phyloP scores from a whole-genome alignment of 1,140 invertebrate genomes.

The Pissodes strobi region DNA sequence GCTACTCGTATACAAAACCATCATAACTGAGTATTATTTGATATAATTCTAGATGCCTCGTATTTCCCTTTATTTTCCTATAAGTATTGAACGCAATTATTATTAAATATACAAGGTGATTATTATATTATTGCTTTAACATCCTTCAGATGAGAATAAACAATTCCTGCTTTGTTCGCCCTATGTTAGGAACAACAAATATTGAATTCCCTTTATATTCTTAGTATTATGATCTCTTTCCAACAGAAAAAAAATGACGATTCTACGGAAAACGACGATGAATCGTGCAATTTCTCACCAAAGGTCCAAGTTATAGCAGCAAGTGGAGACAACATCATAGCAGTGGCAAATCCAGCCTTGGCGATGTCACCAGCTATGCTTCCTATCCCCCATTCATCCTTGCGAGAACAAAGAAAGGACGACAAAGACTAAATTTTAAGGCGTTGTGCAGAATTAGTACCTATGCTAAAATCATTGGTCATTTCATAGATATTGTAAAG shows the following conservation, averaged over 20 bases:
- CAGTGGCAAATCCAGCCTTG: constrained; percentile 83
- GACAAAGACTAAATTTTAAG: constrained; percentile 16
- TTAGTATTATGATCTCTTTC: constrained; percentile 18
- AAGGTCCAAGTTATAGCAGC: constrained; percentile 79
- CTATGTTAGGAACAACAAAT: not conserved
- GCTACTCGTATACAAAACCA: no score
- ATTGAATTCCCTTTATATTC: no score
- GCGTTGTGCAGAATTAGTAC: not conserved
- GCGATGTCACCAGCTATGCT: constrained; percentile 60
- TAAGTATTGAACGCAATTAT: no score
- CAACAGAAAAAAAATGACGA: constrained; percentile 55
- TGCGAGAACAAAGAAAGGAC: constrained; percentile 1
- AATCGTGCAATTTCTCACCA: constrained; percentile 59
- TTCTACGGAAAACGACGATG: constrained; percentile 58
- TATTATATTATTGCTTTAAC: no score
- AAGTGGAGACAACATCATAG: constrained; percentile 83
- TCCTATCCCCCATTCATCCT: constrained; percentile 14
- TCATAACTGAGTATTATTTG: no score
- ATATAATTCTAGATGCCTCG: no score
- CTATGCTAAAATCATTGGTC: no score
- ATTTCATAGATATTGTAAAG: no score
- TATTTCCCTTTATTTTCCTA: no score
- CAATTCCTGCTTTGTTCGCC: no score
- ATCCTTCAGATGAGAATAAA: no score
- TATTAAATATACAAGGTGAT: no score